phyloP scores from a whole-genome alignment of 2,888 invertebrate genomes.

The Arctia plantaginis region DNA sequence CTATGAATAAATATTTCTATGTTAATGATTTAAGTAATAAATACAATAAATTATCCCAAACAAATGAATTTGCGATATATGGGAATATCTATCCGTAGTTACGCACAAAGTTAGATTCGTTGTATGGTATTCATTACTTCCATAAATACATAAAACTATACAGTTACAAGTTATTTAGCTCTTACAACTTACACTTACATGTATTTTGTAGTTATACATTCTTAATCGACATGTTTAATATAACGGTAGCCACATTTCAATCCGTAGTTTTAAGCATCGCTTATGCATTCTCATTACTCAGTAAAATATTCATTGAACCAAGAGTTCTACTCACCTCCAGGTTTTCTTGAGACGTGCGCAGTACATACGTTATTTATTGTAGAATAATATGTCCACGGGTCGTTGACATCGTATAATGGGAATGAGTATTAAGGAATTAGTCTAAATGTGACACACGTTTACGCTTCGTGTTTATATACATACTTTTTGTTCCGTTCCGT shows the following conservation, averaged over 20 bases:
- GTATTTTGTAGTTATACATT: not conserved
- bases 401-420: constrained; percentile 15
- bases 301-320: constrained; percentile 10
- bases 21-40: too few relatives aligned
- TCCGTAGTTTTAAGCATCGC: not conserved
- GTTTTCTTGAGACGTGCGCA: constrained; percentile 2
- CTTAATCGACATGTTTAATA: not conserved
- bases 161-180: not conserved
- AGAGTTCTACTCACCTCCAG: constrained; percentile 7
- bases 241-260: not conserved
- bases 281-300: constrained; percentile 3
- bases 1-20: not conserved
- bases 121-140: not conserved
- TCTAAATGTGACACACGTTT: constrained; percentile 7
- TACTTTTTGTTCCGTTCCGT: not conserved
- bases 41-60: too few relatives aligned
- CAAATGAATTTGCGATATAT: not conserved
- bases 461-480: constrained; percentile 3
- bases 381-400: constrained; percentile 17
- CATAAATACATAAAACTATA: not conserved
- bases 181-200: not conserved
- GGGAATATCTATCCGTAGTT: not conserved
- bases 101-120: not conserved
- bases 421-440: constrained; percentile 16
- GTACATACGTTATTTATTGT: constrained; percentile 11